Conservation (phyloP, 2,888 invertebrate species). For the Salpingus planirostris region DNA sequence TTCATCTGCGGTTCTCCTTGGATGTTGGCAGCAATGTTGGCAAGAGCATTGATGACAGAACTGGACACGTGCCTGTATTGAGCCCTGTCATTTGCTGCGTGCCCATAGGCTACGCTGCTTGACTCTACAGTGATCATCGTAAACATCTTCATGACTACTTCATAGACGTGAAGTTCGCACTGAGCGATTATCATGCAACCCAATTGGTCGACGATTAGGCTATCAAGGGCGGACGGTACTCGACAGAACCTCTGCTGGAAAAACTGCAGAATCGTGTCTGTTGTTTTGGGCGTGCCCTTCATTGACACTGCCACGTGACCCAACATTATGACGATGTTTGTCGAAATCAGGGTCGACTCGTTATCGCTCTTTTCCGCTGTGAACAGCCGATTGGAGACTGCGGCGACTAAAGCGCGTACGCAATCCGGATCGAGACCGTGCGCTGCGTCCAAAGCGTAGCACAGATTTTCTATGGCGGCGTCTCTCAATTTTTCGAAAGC, state of each 20-base stretch:
- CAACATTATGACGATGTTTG: conserved; percentile 94
- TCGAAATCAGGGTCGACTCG: conserved; percentile 85
- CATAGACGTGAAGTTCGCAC: conserved; percentile 75
- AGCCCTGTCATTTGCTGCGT: conserved; percentile 49
- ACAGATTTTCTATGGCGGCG: conserved; percentile 92
- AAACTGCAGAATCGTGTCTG: conserved; percentile 91
- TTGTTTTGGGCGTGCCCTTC: conserved; percentile 87
- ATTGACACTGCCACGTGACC: conserved; percentile 94
- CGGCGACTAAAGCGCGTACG: conserved; percentile 91
- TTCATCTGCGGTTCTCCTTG: conserved; percentile 77
- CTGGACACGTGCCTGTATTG: conserved; percentile 72
- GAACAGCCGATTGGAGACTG: conserved; percentile 90
- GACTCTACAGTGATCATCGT: conserved; percentile 91
- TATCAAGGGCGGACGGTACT: conserved; percentile 85
- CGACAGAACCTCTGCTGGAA: conserved; percentile 93
- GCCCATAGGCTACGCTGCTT: conserved; percentile 65
- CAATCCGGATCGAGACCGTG: conserved; percentile 83
- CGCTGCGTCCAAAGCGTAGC: conserved; percentile 86
- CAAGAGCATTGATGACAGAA: conserved; percentile 92
- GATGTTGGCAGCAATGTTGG: conserved; percentile 91
- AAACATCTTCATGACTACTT: conserved; percentile 98
- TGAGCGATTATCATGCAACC: conserved; percentile 97
- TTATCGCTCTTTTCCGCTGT: conserved; percentile 85
- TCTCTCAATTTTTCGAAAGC: conserved; percentile 89
- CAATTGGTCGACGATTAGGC: conserved; percentile 91